These are phyloP conservation scores for Bucco capensis DNA, from an alignment of 2,113 vertebrate species.

Conservation along the genomic window DNA sequence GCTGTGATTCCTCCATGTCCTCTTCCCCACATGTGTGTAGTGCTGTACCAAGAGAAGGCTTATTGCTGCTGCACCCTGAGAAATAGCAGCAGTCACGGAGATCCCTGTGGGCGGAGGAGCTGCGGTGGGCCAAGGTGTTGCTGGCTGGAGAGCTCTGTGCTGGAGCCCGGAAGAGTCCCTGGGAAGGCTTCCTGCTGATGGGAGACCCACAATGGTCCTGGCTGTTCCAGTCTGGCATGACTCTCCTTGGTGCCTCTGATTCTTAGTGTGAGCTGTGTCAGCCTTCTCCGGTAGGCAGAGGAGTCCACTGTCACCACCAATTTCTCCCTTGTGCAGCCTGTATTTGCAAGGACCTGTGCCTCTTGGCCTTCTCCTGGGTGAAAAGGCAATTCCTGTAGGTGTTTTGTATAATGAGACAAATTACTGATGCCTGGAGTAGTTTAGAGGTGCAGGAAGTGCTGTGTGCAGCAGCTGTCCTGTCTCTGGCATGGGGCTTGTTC, in stretches of 20 bases:
- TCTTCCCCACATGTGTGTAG: rapidly evolving
- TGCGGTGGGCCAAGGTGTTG: not conserved
- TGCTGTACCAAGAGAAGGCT: not conserved
- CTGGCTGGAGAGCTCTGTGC: not conserved
- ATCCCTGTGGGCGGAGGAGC: not conserved
- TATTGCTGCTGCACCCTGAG: not conserved
- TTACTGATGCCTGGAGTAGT: not conserved
- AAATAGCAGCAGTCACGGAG: not conserved
- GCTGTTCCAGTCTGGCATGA: not conserved
- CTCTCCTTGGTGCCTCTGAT: not conserved
- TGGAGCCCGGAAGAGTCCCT: not conserved
- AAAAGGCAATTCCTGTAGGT: not conserved
- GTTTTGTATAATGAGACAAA: not conserved
- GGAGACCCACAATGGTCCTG: not conserved
- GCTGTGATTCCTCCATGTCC: rapidly evolving
- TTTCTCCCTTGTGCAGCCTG: not conserved
- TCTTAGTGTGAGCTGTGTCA: not conserved
- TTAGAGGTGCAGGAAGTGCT: not conserved
- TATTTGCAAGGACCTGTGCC: not conserved
- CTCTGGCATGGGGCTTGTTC: not conserved
- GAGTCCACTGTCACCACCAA: not conserved
- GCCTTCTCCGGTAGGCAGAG: not conserved
- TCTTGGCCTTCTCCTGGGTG: not conserved
- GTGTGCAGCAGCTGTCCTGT: not conserved
- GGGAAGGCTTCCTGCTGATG: not conserved